Evolutionary conservation across 37 sponge, comb jelly and placozoan species (phyloP).

Genomic region (Sycon ciliatum): DNA sequence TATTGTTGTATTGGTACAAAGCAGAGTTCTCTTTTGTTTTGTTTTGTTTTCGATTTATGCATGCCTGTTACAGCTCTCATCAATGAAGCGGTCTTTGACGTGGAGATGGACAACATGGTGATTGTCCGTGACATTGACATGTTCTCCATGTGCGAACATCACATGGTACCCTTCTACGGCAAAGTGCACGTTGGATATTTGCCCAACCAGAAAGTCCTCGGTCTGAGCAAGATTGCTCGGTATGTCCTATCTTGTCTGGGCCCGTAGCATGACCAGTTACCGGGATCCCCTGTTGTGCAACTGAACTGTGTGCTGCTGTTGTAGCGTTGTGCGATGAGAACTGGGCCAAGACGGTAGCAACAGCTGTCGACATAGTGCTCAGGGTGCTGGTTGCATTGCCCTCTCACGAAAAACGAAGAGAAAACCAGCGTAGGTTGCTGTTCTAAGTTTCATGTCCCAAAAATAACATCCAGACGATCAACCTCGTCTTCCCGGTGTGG

Average conservation of each 20-base stretch:
- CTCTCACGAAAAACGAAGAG: no score
- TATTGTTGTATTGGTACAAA: not conserved
- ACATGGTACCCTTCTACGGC: constrained; percentile 93
- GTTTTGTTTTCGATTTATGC: not conserved
- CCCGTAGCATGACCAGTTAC: not conserved
- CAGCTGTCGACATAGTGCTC: no score
- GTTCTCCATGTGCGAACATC: constrained; percentile 96
- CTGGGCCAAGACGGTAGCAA: no score
- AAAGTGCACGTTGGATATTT: constrained; percentile 87
- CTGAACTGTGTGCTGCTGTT: not conserved
- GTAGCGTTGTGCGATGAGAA: no score
- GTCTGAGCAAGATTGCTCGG: constrained; percentile 94
- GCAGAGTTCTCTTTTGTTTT: not conserved
- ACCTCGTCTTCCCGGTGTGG: no score
- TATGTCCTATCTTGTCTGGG: constrained; percentile 14
- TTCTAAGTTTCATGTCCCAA: no score
- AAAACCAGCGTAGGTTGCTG: no score
- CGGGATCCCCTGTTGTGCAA: not conserved
- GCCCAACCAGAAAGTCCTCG: constrained; percentile 78
- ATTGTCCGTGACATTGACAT: constrained; percentile 85
- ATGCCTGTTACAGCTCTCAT: constrained; percentile 80
- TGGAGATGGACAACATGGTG: constrained; percentile 89
- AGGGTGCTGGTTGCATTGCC: no score
- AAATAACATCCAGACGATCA: no score
- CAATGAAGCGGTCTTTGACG: constrained; percentile 71